Percentiles rank a stretch among this genome's conserved stretches.
Evolutionary conservation across 2,888 invertebrate species (phyloP).

Genomic region (Lagria hirta): DNA sequence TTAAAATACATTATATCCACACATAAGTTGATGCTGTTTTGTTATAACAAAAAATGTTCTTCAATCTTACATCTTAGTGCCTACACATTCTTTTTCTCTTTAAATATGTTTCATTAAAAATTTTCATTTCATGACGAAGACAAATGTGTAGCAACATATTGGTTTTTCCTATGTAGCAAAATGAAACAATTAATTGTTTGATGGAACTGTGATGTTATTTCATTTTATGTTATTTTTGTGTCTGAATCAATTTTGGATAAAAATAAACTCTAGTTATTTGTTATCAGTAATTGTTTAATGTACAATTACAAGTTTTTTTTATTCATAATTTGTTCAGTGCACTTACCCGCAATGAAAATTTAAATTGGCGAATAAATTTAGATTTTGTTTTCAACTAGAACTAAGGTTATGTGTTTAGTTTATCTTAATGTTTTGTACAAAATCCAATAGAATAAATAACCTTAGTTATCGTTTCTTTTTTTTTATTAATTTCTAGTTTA

Average conservation of each 20-base stretch:
- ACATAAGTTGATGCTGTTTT: slow-evolving; percentile 36
- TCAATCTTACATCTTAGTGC: slow-evolving; percentile 42
- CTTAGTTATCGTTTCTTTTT: slow-evolving; percentile 36
- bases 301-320: slow-evolving; percentile 34
- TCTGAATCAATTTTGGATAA: slow-evolving; percentile 1
- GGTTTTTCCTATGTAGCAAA: slow-evolving; percentile 14
- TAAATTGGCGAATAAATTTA: slow-evolving; percentile 10
- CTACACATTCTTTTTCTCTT: slow-evolving; percentile 35
- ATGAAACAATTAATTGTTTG: slow-evolving; percentile 16
- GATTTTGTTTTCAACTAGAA: slow-evolving; percentile 16
- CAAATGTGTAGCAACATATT: slow-evolving; percentile 12
- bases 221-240: slow-evolving; percentile 8
- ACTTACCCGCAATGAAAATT: slow-evolving; percentile 12
- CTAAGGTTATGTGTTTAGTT: slow-evolving; percentile 28
- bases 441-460: slow-evolving; percentile 30
- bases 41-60: slow-evolving; percentile 31
- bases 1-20: slow-evolving; percentile 32
- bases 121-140: slow-evolving; percentile 23
- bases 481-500: slow-evolving; percentile 41
- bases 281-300: slow-evolving; percentile 38
- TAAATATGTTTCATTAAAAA: slow-evolving; percentile 15
- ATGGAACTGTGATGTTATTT: slow-evolving; percentile 26
- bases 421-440: slow-evolving; percentile 31
- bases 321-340: slow-evolving; percentile 4
- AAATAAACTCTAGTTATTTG: slow-evolving; percentile 8